Percentiles rank a stretch among this genome's conserved stretches.
Conservation (phyloP, 2,888 invertebrate species). For the Gibbula magus region DNA sequence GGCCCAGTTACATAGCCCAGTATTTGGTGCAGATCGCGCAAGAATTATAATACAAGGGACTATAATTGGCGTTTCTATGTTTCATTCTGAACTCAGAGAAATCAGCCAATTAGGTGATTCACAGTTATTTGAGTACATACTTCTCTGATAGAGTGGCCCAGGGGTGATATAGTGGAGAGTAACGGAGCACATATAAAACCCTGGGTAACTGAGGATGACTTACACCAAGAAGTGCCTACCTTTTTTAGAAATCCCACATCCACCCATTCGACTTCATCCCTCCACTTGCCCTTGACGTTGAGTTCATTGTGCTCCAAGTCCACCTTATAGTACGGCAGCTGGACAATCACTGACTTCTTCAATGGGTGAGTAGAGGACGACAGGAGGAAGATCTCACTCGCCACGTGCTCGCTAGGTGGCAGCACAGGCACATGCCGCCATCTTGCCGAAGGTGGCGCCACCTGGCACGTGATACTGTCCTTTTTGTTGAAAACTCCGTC, state of each 20-base stretch:
- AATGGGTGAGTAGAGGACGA: conserved; percentile 48
- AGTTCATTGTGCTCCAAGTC: conserved; percentile 59
- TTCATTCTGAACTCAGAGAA: too few species aligned
- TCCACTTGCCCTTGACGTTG: conserved; percentile 67
- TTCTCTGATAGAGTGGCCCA: too few species aligned
- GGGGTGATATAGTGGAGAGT: too few species aligned
- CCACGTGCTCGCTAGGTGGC: conserved; percentile 54
- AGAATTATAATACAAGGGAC: too few species aligned
- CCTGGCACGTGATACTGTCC: conserved; percentile 65
- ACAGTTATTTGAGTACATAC: too few species aligned
- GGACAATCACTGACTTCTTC: conserved; percentile 57
- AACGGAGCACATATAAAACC: too few species aligned
- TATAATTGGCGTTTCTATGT: too few species aligned
- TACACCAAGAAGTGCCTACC: conserved; percentile 39
- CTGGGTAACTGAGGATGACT: too few species aligned
- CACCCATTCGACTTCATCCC: conserved; percentile 65
- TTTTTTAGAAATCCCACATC: conserved; percentile 63
- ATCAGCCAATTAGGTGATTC: too few species aligned
- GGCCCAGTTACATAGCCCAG: too few species aligned
- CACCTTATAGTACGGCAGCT: conserved; percentile 62
- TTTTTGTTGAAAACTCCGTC: conserved; percentile 63
- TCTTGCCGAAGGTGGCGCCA: conserved; percentile 61
- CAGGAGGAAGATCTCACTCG: conserved; percentile 64
- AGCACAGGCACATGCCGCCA: conserved; percentile 56
- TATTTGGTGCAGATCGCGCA: too few species aligned